These are phyloP conservation scores for Ecliptopera silaceata DNA, from an alignment of 2,888 invertebrate species.

Conservation along the genomic window DNA sequence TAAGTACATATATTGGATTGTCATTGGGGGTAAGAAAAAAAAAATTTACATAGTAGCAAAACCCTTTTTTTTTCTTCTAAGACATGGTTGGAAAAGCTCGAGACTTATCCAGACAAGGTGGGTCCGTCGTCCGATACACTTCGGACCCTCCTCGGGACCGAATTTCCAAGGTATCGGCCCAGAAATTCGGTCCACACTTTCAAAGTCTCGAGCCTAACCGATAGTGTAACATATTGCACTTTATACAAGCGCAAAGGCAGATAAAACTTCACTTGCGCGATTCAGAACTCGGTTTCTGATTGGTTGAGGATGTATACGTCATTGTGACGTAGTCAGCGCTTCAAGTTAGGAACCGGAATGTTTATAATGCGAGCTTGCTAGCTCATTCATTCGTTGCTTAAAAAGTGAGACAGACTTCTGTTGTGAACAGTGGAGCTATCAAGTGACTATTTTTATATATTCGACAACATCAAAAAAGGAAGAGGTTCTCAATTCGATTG, in stretches of 20 bases:
- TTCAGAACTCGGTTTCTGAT: background rate
- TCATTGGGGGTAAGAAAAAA: no score
- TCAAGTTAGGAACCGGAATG: background rate
- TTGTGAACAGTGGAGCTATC: background rate
- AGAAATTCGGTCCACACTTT: background rate
- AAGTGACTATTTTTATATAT: no score
- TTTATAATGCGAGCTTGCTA: background rate
- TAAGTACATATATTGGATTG: no score
- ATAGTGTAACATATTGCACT: background rate
- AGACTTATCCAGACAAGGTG: background rate
- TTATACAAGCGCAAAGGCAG: background rate
- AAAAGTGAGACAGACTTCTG: background rate
- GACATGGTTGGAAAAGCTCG: background rate
- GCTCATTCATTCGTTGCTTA: background rate
- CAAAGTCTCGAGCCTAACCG: background rate
- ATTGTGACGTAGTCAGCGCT: background rate
- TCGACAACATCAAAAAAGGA: no score
- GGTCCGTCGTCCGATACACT: background rate
- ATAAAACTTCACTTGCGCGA: conserved; percentile 1
- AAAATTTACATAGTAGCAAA: background rate
- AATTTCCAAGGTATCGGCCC: background rate
- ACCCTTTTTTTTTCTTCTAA: background rate
- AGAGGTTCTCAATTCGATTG: no score
- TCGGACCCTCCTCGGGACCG: background rate
- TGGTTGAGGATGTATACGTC: background rate